Evolutionary conservation across 2,797 vertebrate species (phyloP).

Genomic region (Spinus pinus): DNA sequence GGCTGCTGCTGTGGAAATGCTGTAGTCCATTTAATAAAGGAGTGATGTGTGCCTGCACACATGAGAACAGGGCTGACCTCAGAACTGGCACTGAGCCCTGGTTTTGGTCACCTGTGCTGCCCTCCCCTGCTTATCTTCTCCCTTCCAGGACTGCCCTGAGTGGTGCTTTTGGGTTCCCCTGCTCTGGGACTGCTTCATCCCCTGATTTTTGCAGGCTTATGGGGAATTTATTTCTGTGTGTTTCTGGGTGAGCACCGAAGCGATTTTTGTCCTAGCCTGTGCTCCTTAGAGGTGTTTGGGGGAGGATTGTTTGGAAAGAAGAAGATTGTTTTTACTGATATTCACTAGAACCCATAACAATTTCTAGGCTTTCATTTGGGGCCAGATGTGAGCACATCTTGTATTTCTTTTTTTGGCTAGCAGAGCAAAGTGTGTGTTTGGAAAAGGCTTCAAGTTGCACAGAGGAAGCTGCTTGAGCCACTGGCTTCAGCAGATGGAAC

Average conservation of each 20-base stretch:
- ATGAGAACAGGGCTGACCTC: neutral
- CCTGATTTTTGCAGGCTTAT: neutral
- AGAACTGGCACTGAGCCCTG: neutral
- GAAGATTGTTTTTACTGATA: neutral
- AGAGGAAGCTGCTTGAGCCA: constrained; percentile 16
- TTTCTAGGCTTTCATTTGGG: constrained; percentile 30
- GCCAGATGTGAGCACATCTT: constrained; percentile 34
- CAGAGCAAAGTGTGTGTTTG: constrained; percentile 12
- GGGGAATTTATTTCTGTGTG: neutral
- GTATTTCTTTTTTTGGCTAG: constrained; percentile 34
- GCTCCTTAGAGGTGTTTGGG: neutral
- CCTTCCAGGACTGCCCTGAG: neutral
- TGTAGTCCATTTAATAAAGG: neutral
- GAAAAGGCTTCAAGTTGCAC: constrained; percentile 30
- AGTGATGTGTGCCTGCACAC: neutral
- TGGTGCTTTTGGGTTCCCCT: neutral
- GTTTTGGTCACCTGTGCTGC: neutral
- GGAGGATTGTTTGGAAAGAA: neutral
- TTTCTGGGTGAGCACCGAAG: neutral
- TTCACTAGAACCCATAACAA: neutral
- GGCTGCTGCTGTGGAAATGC: neutral
- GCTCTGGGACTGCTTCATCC: neutral
- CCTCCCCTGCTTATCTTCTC: neutral
- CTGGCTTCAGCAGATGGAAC: constrained; percentile 38
- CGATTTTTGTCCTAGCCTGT: neutral